phyloP scores from a whole-genome alignment of 1,140 invertebrate genomes.

The Contarinia nasturtii region DNA sequence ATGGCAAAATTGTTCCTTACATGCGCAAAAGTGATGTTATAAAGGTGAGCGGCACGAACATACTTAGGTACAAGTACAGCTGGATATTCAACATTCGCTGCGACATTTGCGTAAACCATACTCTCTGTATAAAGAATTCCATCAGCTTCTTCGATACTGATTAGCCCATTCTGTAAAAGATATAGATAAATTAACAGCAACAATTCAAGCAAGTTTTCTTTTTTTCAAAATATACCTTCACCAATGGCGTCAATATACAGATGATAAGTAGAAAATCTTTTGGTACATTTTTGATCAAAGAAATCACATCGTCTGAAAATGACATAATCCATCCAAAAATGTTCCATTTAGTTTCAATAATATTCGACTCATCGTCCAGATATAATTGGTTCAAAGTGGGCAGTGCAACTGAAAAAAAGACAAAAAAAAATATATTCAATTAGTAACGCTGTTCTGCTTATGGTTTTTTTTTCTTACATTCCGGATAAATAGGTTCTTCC shows the following conservation, averaged over 20 bases:
- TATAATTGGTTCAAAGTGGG: not conserved
- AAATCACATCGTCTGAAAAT: not conserved
- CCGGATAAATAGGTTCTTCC: not conserved
- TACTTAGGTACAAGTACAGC: not conserved
- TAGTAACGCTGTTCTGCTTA: too few relatives aligned
- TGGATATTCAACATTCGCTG: not conserved
- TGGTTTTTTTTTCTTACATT: too few relatives aligned
- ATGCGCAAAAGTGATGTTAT: not conserved
- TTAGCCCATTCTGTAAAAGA: not conserved
- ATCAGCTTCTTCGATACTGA: not conserved
- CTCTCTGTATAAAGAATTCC: not conserved
- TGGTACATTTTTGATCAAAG: not conserved
- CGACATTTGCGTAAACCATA: not conserved
- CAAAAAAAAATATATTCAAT: too few relatives aligned
- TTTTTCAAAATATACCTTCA: not conserved
- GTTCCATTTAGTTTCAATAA: not conserved
- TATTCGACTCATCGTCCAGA: not conserved
- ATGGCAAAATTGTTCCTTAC: not conserved
- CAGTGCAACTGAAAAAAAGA: not conserved
- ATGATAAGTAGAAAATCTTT: not conserved
- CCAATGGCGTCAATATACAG: not conserved
- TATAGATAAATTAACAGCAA: too few relatives aligned
- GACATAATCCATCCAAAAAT: not conserved
- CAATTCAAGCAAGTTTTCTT: too few relatives aligned
- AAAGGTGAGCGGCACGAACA: not conserved